phyloP scores from a whole-genome alignment of 1,140 invertebrate genomes.

The Saxidomus purpurata region DNA sequence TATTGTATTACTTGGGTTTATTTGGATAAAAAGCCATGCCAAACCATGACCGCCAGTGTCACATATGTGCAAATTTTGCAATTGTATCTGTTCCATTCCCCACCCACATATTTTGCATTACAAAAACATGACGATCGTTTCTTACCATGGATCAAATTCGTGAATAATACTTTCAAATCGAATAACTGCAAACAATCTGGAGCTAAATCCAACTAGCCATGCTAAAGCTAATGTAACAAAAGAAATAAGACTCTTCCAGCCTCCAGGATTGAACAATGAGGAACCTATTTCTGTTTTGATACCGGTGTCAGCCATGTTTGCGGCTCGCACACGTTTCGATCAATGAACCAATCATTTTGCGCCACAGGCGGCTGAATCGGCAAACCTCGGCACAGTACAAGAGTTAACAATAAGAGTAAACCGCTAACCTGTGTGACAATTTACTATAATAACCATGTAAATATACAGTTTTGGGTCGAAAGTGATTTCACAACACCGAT shows the following conservation, averaged over 20 bases:
- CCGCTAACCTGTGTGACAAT: no score
- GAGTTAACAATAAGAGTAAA: not conserved
- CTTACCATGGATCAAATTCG: constrained; percentile 99
- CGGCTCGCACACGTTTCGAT: constrained; percentile 76
- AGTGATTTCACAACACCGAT: no score
- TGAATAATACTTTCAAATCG: constrained; percentile 99
- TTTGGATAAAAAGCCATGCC: no score
- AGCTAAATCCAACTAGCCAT: constrained; percentile 99
- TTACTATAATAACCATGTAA: no score
- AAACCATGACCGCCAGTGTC: no score
- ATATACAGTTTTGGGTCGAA: not conserved
- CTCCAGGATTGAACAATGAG: constrained; percentile 86
- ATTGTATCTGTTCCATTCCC: constrained; percentile 9
- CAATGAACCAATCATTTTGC: constrained; percentile 77
- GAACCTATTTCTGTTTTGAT: constrained; percentile 83
- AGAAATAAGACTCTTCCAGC: constrained; percentile 90
- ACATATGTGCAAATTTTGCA: not conserved
- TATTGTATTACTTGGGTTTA: no score
- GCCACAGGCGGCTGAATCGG: constrained; percentile 70
- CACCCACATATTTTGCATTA: constrained; percentile 31
- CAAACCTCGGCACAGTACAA: not conserved
- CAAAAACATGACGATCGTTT: constrained; percentile 41
- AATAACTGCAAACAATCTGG: constrained; percentile 99
- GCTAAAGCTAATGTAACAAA: constrained; percentile 95
- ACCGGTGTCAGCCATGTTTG: constrained; percentile 85